phyloP scores from a whole-genome alignment of 1,140 invertebrate genomes.

The Choristoneura fumiferana region DNA sequence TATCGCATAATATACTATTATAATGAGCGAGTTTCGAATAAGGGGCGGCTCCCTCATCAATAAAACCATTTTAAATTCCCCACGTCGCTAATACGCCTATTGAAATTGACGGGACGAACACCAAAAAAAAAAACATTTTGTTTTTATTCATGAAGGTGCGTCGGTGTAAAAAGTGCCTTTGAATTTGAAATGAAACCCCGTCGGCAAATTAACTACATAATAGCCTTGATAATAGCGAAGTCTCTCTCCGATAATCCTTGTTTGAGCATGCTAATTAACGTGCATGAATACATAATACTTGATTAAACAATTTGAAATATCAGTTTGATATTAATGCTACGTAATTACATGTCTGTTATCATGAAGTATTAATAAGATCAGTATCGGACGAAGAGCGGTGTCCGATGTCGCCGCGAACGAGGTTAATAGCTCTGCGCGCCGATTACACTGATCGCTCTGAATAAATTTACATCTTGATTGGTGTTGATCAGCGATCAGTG shows the following conservation, averaged over 20 bases:
- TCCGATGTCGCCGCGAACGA: constrained; percentile 57
- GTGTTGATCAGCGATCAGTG: constrained; percentile 43
- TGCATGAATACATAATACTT: constrained; percentile 9
- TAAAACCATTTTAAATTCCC: constrained; percentile 34
- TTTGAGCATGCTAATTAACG: constrained; percentile 1
- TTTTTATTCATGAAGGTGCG: not conserved
- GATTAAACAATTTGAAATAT: constrained; percentile 26
- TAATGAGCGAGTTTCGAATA: constrained; percentile 28
- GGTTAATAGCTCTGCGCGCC: constrained; percentile 65
- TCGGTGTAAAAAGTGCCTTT: not conserved
- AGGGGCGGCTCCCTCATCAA: constrained; percentile 39
- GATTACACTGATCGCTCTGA: constrained; percentile 69
- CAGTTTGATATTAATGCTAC: constrained; percentile 21
- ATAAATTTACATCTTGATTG: constrained; percentile 76
- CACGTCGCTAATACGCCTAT: constrained; percentile 27
- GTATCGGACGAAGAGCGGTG: constrained; percentile 29
- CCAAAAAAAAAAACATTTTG: constrained; percentile 15
- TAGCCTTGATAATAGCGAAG: not conserved
- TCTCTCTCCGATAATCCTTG: not conserved
- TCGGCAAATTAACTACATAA: constrained; percentile 2
- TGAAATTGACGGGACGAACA: constrained; percentile 10
- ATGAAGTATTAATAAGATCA: constrained; percentile 53
- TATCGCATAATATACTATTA: constrained; percentile 40
- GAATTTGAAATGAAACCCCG: constrained; percentile 4
- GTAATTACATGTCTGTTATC: constrained; percentile 19